Conservation (phyloP, 2,113 vertebrate species). For the Protobothrops mucrosquamatus region DNA sequence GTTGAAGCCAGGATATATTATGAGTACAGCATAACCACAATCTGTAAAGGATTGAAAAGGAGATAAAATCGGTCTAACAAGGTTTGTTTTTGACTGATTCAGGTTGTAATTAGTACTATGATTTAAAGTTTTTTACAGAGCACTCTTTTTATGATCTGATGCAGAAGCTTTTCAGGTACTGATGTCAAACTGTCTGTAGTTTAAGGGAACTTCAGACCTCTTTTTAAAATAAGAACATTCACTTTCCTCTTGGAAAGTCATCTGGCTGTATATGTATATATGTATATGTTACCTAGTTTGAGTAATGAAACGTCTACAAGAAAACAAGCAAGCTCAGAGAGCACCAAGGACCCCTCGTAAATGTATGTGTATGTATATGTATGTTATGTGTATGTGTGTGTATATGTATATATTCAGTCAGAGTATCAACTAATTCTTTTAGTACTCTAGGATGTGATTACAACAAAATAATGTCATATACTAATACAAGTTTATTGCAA, state of each 20-base stretch:
- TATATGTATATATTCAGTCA: not conserved
- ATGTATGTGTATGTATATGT: too few species aligned
- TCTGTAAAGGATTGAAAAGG: not conserved
- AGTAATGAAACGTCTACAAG: too few species aligned
- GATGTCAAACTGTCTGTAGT: not conserved
- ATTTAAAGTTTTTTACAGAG: not conserved
- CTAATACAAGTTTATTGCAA: not conserved
- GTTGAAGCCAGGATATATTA: not conserved
- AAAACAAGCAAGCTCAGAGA: too few species aligned
- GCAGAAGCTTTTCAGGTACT: not conserved
- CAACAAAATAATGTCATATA: not conserved
- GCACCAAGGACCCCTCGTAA: too few species aligned
- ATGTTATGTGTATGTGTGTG: too few species aligned
- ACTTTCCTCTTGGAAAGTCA: not conserved
- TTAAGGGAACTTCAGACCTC: not conserved
- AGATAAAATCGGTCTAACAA: not conserved
- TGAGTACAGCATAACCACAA: not conserved
- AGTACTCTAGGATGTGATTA: not conserved
- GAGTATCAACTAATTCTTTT: not conserved
- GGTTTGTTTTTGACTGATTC: not conserved
- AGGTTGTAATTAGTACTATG: not conserved
- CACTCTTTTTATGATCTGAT: not conserved
- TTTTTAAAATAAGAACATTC: not conserved
- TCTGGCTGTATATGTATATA: not conserved
- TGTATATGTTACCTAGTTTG: too few species aligned